A percentile compares a stretch with the other conserved stretches of the same genome.
phyloP scores from a whole-genome alignment of 2,888 invertebrate genomes.

The Drosophila cognata region DNA sequence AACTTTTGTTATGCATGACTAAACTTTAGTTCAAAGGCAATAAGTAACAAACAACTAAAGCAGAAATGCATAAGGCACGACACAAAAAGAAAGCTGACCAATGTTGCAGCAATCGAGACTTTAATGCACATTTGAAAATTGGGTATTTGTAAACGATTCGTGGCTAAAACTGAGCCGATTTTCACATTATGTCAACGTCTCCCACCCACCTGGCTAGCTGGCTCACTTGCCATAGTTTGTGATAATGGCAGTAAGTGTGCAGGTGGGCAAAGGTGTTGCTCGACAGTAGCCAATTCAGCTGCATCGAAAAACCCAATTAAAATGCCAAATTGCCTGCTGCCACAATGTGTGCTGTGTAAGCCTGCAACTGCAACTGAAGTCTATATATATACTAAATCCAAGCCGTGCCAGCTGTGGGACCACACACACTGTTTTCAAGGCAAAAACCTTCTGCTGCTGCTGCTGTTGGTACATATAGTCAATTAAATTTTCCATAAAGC shows the following conservation, averaged over 20 bases:
- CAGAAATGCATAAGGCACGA: background rate
- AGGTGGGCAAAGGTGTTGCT: slow-evolving; percentile 4
- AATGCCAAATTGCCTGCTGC: slow-evolving; percentile 26
- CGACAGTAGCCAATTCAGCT: slow-evolving; percentile 16
- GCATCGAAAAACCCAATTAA: slow-evolving; percentile 68
- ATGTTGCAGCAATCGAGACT: slow-evolving; percentile 2
- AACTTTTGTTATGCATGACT: slow-evolving; percentile 33
- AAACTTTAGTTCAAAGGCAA: slow-evolving; percentile 38
- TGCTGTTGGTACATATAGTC: slow-evolving; percentile 33
- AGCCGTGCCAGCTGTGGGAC: background rate
- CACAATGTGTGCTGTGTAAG: slow-evolving; percentile 3
- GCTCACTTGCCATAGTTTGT: slow-evolving; percentile 9
- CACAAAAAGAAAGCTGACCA: slow-evolving; percentile 19
- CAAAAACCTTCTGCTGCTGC: background rate
- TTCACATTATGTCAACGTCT: slow-evolving; percentile 21
- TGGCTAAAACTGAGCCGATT: slow-evolving; percentile 56
- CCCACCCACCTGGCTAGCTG: background rate
- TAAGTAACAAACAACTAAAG: slow-evolving; percentile 11
- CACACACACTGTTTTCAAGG: background rate
- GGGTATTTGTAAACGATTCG: slow-evolving; percentile 49
- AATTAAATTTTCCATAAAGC: slow-evolving; percentile 65
- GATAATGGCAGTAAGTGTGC: slow-evolving; percentile 19
- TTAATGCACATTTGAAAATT: background rate
- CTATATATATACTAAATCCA: background rate
- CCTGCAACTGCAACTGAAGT: slow-evolving; percentile 10